Base-by-base conservation (phyloP, 2,888 invertebrate genomes). In the Tenthredo notha region DNA sequence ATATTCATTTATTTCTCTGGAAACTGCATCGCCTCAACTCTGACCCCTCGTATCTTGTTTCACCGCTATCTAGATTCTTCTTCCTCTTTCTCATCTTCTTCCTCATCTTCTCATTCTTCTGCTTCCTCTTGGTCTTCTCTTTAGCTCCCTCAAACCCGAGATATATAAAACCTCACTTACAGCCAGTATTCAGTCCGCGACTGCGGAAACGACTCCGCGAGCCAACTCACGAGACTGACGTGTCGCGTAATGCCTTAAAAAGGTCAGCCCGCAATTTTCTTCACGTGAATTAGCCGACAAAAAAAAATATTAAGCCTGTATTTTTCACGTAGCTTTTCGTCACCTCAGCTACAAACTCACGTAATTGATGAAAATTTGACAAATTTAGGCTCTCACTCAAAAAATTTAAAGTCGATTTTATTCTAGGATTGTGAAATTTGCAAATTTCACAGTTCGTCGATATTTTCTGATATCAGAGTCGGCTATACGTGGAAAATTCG, bases 11-110 rank as follows among this genome's bases (percentile, higher is more conserved):
- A 82, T 82, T 85, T 85, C 82, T 70, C 82, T 70, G 85, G 82
- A 85, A 67, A 82, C 83, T 80, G 72, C 85, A 70, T 82, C 82
- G 80, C 61, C 80, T 85, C 85, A 85, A 85, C 85, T 85, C 50
- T 85, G 85, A 82, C 85, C 85, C 33, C 18, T 80, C 85, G 72
- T 72, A 72, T 84, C 72, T 72, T 70, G 80, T 80, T 80, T 80
- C 80, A 80, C 61, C 61, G 80, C 61, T 80, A 80, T 80, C 80
- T 80, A 86, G 85, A 86, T 86, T 86, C 86, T 85, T 86, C 85
- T 86, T 84, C 86, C 84, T 86, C 84, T 86, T 61, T 54, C 37
- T 58, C 83, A 29, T 70, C 29, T 58, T 75, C 50, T 65, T 65
- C 72, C 33, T 78, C 75, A 70, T 50, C 21, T 58, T 84, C 72